phyloP scores from a whole-genome alignment of 2,797 vertebrate genomes.

The Squalus acanthias region DNA sequence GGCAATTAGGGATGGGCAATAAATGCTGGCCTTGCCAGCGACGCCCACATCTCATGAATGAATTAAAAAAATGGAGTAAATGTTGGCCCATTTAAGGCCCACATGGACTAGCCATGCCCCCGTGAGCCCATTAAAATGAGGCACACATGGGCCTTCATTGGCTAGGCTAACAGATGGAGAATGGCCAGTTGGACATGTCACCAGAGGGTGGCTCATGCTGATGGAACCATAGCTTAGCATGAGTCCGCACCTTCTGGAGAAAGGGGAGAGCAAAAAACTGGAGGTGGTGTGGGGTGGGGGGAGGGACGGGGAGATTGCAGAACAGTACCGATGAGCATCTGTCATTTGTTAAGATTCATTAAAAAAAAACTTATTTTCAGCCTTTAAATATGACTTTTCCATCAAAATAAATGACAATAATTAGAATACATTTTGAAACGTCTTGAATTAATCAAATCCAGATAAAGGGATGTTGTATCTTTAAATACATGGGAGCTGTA shows the following conservation, averaged over 20 bases:
- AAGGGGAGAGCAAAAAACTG: neutral
- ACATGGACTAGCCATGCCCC: neutral
- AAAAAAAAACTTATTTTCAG: neutral
- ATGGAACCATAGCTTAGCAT: no score
- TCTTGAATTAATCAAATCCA: neutral
- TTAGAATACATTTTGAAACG: neutral
- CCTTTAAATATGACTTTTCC: neutral
- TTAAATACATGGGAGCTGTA: neutral
- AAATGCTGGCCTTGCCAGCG: no score
- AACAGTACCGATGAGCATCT: neutral
- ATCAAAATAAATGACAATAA: neutral
- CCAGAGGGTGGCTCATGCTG: neutral
- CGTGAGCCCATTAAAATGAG: neutral
- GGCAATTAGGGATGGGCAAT: no score
- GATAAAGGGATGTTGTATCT: neutral
- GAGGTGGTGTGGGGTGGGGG: neutral
- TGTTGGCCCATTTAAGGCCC: neutral
- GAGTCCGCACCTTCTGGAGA: neutral
- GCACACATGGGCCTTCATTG: neutral
- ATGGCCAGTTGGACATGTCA: neutral
- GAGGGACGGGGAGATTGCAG: no score
- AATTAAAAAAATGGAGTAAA: no score
- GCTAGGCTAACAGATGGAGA: no score
- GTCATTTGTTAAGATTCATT: neutral
- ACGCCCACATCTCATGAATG: no score